Percentiles rank a stretch among this genome's conserved stretches.
Evolutionary conservation across 2,888 invertebrate species (phyloP).

Genomic region (Spodoptera littoralis): DNA sequence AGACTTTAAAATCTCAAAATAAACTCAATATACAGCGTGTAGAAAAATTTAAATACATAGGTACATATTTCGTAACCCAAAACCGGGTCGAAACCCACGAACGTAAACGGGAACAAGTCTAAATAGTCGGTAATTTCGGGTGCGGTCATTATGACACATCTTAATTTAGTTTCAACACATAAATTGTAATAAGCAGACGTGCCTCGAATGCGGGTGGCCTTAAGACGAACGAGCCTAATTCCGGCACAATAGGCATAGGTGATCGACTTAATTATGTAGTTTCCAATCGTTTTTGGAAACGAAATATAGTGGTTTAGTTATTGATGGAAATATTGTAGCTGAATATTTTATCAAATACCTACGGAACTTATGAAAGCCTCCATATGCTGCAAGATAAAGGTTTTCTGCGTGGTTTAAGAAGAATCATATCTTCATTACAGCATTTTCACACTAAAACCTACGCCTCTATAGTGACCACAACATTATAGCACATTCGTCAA

Average conservation of each 20-base stretch:
- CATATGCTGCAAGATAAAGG: too few relatives aligned
- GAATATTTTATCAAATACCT: too few relatives aligned
- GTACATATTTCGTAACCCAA: neutral
- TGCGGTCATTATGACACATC: conserved; percentile 86
- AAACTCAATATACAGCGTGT: too few relatives aligned
- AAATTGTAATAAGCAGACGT: conserved; percentile 79
- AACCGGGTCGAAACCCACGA: conserved; percentile 48
- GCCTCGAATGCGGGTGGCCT: conserved; percentile 80
- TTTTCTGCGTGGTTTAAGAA: too few relatives aligned
- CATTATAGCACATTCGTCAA: too few relatives aligned
- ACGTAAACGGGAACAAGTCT: conserved; percentile 58
- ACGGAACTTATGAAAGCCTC: too few relatives aligned
- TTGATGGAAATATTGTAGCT: too few relatives aligned
- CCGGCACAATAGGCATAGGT: conserved; percentile 47
- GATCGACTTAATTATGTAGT: conserved; percentile 51
- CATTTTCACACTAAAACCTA: too few relatives aligned
- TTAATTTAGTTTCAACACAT: conserved; percentile 85
- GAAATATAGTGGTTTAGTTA: conserved; percentile 12
- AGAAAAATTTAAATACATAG: too few relatives aligned
- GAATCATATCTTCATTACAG: too few relatives aligned
- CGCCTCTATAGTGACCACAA: too few relatives aligned
- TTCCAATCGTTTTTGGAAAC: conserved; percentile 34
- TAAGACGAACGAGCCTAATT: conserved; percentile 37
- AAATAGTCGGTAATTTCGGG: conserved; percentile 75
- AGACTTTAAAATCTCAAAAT: too few relatives aligned